These are phyloP conservation scores for Scleropages formosus DNA, from an alignment of 2,797 vertebrate genomes.

Conservation along the genomic window DNA sequence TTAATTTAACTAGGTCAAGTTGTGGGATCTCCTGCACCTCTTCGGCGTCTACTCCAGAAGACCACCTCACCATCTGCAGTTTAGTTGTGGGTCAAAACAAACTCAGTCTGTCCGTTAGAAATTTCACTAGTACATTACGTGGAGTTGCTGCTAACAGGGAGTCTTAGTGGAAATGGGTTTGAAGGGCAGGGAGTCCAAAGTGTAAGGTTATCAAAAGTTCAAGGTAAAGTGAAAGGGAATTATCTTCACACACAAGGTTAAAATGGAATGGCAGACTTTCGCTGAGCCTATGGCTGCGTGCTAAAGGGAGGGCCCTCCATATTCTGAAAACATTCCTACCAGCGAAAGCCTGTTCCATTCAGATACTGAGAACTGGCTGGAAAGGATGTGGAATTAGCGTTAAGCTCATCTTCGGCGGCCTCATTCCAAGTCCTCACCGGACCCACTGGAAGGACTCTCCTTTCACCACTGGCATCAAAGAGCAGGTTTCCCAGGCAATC, in stretches of 20 bases:
- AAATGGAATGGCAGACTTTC: background rate
- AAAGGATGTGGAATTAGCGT: background rate
- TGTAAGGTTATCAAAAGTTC: background rate
- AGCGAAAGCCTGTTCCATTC: background rate
- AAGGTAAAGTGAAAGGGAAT: background rate
- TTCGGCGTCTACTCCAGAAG: background rate
- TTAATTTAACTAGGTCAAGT: background rate
- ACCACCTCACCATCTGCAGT: background rate
- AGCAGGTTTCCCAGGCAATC: slow-evolving; percentile 11
- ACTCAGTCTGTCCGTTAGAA: background rate
- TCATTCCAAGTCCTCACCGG: background rate
- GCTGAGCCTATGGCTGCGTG: background rate
- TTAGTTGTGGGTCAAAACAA: background rate
- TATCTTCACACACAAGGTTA: background rate
- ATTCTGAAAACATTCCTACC: background rate
- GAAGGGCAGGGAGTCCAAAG: background rate
- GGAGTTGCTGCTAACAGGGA: background rate
- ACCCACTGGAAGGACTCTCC: background rate
- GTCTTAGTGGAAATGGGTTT: background rate
- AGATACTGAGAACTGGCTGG: background rate
- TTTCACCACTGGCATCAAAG: background rate
- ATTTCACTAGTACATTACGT: background rate
- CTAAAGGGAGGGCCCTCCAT: background rate
- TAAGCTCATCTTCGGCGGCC: background rate
- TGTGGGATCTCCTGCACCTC: background rate